phyloP scores from a whole-genome alignment of 2,888 invertebrate genomes.

The Suillia variegata region DNA sequence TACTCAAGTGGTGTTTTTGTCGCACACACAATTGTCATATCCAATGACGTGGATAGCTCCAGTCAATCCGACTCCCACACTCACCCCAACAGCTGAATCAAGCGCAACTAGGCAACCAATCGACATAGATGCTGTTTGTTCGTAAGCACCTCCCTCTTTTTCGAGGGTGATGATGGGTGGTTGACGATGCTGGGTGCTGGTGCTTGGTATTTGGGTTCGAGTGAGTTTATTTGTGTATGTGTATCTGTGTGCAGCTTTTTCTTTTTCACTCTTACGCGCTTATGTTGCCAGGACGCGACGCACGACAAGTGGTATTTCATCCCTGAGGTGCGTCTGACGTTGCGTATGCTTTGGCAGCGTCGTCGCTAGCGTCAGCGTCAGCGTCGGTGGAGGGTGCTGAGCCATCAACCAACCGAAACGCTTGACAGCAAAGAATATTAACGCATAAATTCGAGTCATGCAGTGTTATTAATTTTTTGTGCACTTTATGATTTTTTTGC shows the following conservation, averaged over 20 bases:
- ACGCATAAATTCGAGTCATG: background rate
- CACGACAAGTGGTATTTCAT: background rate
- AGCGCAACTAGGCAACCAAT: conserved; percentile 38
- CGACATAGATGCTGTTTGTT: conserved; percentile 36
- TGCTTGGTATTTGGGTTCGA: too few species aligned
- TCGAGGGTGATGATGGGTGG: conserved; percentile 15
- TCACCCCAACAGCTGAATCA: conserved; percentile 6
- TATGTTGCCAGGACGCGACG: background rate
- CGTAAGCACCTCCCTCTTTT: conserved; percentile 39
- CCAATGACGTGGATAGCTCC: background rate
- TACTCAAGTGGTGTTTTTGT: conserved; percentile 15
- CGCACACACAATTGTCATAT: background rate
- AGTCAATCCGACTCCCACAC: conserved; percentile 14
- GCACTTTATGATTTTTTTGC: background rate
- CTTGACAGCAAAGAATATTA: conserved; percentile 28
- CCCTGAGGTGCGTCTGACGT: background rate
- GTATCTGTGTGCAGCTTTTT: background rate
- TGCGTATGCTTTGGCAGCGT: background rate
- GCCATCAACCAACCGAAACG: conserved; percentile 47
- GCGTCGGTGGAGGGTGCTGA: conserved; percentile 37
- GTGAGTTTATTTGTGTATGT: too few species aligned
- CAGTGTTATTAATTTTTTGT: background rate
- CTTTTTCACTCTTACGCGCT: conserved; percentile 7
- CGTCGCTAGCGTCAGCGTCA: too few species aligned
- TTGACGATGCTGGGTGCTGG: too few species aligned